Conservation (phyloP, 1,140 invertebrate genomes). For the Sitobion miscanthi region DNA sequence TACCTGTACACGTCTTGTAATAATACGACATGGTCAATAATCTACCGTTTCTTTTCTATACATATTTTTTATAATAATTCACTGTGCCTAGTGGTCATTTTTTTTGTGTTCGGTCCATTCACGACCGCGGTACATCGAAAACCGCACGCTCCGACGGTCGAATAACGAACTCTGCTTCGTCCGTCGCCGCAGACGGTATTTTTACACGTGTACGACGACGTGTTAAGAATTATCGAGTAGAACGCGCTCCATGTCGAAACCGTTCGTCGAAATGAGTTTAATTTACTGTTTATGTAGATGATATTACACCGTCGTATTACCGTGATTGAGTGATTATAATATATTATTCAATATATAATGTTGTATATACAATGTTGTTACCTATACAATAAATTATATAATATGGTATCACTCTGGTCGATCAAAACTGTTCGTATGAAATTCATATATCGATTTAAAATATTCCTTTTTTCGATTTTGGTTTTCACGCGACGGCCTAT, state of each 20-base stretch:
- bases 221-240: background rate
- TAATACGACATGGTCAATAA: constrained; percentile 22
- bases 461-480: too few species aligned
- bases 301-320: background rate
- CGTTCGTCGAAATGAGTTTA: background rate
- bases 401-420: too few species aligned
- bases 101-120: background rate
- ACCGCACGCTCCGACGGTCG: background rate
- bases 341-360: too few species aligned
- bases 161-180: background rate
- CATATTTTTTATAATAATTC: background rate
- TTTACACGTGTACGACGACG: background rate
- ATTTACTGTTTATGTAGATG: background rate
- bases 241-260: background rate
- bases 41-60: constrained; percentile 27
- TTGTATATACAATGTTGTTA: too few species aligned
- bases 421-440: too few species aligned
- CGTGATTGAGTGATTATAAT: too few species aligned
- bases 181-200: background rate
- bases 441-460: too few species aligned
- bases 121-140: background rate
- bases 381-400: too few species aligned
- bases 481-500: too few species aligned
- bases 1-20: background rate
- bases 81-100: background rate